Evolutionary conservation across 1,140 invertebrate genomes (phyloP).

Genomic region (Phocides pigmalion): DNA sequence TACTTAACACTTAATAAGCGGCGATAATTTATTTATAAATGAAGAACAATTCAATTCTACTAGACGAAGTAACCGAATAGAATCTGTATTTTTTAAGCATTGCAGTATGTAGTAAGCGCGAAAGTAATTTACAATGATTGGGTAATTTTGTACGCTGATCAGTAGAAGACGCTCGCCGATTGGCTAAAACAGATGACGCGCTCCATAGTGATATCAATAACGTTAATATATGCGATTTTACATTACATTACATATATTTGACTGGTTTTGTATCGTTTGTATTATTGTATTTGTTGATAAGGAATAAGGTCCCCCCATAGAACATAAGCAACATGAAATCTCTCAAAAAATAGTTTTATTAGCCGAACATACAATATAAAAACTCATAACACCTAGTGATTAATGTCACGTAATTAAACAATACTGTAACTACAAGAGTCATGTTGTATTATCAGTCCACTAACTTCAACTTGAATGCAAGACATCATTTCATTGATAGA

Average conservation of each 20-base stretch:
- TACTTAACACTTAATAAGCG: conserved; percentile 13
- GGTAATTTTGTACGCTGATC: too few species aligned
- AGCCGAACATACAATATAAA: too few species aligned
- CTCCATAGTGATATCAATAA: too few species aligned
- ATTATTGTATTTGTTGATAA: too few species aligned
- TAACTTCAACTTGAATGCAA: conserved; percentile 10
- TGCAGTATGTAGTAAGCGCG: neutral
- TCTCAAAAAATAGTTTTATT: too few species aligned
- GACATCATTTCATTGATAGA: conserved; percentile 26
- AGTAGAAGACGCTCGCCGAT: too few species aligned
- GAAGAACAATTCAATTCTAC: neutral
- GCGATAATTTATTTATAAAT: neutral
- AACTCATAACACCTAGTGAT: neutral
- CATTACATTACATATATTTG: too few species aligned
- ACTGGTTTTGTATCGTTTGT: too few species aligned
- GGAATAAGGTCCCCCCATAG: too few species aligned
- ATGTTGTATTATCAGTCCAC: conserved; percentile 10
- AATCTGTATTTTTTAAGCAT: neutral
- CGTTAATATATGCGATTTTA: too few species aligned
- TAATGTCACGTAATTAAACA: neutral
- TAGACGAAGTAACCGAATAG: neutral
- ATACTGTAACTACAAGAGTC: neutral
- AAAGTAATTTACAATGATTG: neutral
- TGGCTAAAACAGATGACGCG: too few species aligned
- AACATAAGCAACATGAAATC: too few species aligned